A percentile compares a stretch with the other conserved stretches of the same genome.
Evolutionary conservation across 2,888 invertebrate species (phyloP).

Genomic region (Mactromeris polynyma): DNA sequence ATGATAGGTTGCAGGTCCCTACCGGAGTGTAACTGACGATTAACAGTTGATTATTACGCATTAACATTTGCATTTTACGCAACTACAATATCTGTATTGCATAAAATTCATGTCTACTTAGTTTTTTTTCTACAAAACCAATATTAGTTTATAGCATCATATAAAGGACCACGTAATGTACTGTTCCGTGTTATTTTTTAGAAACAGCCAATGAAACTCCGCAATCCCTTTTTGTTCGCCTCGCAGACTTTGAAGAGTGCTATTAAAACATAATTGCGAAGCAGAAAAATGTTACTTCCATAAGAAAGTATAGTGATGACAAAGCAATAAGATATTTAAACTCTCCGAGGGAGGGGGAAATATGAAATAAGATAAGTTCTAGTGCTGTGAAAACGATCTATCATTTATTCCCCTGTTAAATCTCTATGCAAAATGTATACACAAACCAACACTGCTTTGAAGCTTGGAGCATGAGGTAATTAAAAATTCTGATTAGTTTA

Average conservation of each 20-base stretch:
- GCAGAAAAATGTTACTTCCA: slow-evolving; percentile 8
- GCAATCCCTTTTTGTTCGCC: neutral
- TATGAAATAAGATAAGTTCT: slow-evolving; percentile 64
- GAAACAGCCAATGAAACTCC: neutral
- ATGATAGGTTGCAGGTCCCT: neutral
- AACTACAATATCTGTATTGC: neutral
- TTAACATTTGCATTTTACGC: neutral
- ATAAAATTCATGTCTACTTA: neutral
- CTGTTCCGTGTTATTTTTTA: neutral
- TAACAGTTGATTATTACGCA: neutral
- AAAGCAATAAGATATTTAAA: slow-evolving; percentile 54
- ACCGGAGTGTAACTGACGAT: neutral
- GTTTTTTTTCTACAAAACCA: neutral
- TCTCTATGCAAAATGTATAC: slow-evolving; percentile 69
- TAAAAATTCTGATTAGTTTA: slow-evolving; percentile 72
- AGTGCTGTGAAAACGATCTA: slow-evolving; percentile 60
- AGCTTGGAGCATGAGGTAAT: slow-evolving; percentile 64
- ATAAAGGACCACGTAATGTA: neutral
- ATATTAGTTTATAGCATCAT: neutral
- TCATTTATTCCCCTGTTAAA: slow-evolving; percentile 71
- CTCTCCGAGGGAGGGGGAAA: slow-evolving; percentile 54
- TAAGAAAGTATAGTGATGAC: slow-evolving; percentile 41
- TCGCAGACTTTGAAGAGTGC: slow-evolving; percentile 25
- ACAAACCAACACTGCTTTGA: slow-evolving; percentile 67
- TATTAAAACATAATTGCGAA: slow-evolving; percentile 35